Base-by-base conservation (phyloP, 2,888 invertebrate species). In the Cactoblastis cactorum region DNA sequence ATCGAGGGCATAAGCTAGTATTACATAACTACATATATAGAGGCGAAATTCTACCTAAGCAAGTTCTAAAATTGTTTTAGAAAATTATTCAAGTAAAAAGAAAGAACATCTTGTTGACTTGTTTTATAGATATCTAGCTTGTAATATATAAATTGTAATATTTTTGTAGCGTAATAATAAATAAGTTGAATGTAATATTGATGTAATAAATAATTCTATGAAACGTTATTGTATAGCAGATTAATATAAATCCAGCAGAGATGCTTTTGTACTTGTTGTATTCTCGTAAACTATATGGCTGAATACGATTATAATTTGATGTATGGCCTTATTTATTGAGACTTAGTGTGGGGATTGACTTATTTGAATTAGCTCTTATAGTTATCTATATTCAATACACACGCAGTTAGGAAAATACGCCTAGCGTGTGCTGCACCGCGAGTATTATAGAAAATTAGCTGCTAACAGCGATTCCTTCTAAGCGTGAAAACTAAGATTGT, bases 141-240 rank as follows among this genome's bases (percentile, higher is more conserved):
- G 59, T 66, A 67, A 61, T 65, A 57, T 61, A 56, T 62, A 56
- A 60, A 59, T 61, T 61, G 57, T 62, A 64, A 64, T 58, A 61
- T 67, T 68, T 62, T 58, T 65, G 53, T 74, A 73, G 65, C 53
- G 48, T 62, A n/a, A 9, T n/a, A n/a, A n/a, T n/a, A n/a, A n/a
- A n/a, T 35, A 61, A 59, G 56, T 56, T 62, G 55, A 63, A 63
- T 61, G 54, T 56, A 68, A 54, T 60, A 61, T 74, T 76, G 66
- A 73, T 80, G 67, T 77, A 75, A 76, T 80, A 70, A 70, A 74
- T 75, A 73, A 74, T 74, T 82, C 67, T 80, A 83, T 69, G 72
- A 77, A 74, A 69, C 79, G 83, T 83, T 82, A 80, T 63, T 60
- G 55, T 64, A 55, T 67, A 63, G 49, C 32, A 41, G 41, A 56